Evolutionary conservation across 2,113 vertebrate species (phyloP).

Genomic region (Hippolais icterina): DNA sequence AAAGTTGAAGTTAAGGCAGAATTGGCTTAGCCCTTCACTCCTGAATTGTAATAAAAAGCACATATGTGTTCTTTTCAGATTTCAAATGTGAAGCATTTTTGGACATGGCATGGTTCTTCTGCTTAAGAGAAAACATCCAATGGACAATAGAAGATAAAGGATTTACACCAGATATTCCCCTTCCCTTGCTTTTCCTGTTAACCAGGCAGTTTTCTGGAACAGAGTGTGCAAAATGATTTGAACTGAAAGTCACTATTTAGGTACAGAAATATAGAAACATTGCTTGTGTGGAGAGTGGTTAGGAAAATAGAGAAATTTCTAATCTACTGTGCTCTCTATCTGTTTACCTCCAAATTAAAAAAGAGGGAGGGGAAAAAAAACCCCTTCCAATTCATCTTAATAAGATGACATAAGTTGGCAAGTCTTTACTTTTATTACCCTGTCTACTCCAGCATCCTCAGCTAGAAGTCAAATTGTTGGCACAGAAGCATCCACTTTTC

Average conservation of each 20-base stretch:
- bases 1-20: background rate
- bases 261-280: background rate
- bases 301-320: background rate
- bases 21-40: background rate
- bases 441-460: background rate
- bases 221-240: background rate
- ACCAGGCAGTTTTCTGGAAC: background rate
- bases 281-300: background rate
- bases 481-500: background rate
- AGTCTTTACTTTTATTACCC: background rate
- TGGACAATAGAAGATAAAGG: background rate
- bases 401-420: background rate
- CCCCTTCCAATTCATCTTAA: background rate
- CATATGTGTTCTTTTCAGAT: background rate
- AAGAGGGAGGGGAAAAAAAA: background rate
- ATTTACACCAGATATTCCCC: background rate
- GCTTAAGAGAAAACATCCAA: background rate
- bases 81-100: background rate
- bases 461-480: background rate
- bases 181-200: background rate
- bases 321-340: background rate
- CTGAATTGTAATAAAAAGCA: background rate
- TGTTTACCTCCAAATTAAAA: slow-evolving; percentile 14
- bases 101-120: background rate
- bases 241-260: background rate